Conservation (phyloP, 2,113 vertebrate genomes). For the Heterochromis multidens region DNA sequence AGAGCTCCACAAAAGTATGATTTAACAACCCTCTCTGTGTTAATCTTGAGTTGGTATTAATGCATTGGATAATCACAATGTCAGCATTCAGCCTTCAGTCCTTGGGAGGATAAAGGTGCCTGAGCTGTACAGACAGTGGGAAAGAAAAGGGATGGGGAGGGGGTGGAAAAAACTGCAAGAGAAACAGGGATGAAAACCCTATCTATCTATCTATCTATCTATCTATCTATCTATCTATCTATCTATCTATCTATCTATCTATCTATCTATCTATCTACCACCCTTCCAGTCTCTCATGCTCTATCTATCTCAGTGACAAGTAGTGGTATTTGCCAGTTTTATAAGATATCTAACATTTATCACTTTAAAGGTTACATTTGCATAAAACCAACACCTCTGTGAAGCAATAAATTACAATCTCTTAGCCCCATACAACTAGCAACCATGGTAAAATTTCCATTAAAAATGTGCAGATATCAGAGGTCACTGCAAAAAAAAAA, state of each 20-base stretch:
- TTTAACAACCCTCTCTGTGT: constrained; percentile 1
- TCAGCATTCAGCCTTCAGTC: constrained; percentile 31
- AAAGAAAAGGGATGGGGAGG: neutral
- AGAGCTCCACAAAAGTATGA: neutral
- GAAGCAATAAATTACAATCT: neutral
- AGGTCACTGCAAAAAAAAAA: neutral
- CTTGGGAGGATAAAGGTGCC: neutral
- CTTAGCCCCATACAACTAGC: neutral
- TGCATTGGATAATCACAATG: constrained; percentile 38
- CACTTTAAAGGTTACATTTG: neutral
- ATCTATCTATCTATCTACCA: neutral
- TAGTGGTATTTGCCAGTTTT: neutral
- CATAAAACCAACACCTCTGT: neutral
- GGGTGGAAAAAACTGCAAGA: neutral
- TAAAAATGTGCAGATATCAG: neutral
- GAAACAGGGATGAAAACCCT: neutral
- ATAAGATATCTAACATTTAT: neutral
- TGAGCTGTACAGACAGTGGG: neutral
- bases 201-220: neutral
- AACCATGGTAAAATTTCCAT: neutral
- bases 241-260: neutral
- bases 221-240: neutral
- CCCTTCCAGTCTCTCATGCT: neutral
- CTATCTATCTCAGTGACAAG: neutral
- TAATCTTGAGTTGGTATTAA: constrained; percentile 30